Conservation (phyloP, 2,797 vertebrate genomes). For the Buphagus erythrorhynchus region DNA sequence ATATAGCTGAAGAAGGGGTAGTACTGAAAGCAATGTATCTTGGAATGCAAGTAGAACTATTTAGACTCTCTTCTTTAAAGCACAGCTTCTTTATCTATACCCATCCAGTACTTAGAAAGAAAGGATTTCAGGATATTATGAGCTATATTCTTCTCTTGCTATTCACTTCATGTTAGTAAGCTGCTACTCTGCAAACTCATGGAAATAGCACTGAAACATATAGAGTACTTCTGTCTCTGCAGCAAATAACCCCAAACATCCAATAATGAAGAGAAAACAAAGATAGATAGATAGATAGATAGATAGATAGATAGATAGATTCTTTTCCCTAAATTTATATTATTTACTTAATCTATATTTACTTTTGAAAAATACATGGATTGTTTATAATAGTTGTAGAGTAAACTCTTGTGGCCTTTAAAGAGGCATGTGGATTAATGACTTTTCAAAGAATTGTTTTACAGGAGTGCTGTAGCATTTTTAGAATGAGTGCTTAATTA, state of each 20-base stretch:
- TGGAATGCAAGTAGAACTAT: background rate
- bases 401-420: background rate
- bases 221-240: background rate
- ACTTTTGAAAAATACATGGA: background rate
- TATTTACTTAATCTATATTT: conserved; percentile 1
- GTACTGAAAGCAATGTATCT: background rate
- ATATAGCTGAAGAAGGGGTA: background rate
- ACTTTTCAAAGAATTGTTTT: conserved; percentile 30
- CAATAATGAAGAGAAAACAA: background rate
- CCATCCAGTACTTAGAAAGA: background rate
- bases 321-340: background rate
- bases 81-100: background rate
- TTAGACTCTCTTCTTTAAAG: background rate
- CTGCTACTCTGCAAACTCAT: background rate
- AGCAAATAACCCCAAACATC: background rate
- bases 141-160: background rate
- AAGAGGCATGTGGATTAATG: background rate
- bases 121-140: background rate
- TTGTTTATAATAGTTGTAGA: background rate
- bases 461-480: background rate
- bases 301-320: too few species aligned
- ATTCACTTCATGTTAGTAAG: background rate
- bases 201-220: background rate
- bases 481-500: conserved; percentile 16
- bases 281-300: background rate